Base-by-base conservation (phyloP, 2,113 vertebrate species). In the Mormyrus lacerda region DNA sequence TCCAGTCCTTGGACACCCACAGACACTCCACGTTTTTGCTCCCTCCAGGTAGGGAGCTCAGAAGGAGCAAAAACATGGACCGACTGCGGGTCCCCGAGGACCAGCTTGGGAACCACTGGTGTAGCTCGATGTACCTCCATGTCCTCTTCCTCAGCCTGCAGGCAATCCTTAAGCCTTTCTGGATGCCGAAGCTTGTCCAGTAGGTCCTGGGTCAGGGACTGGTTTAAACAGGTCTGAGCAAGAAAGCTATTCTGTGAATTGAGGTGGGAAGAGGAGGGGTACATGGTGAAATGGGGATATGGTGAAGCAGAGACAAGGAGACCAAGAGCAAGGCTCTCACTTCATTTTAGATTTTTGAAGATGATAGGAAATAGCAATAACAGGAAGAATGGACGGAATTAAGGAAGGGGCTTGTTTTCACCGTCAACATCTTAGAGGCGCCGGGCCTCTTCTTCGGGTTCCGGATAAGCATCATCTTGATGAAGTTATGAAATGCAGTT, bases 401-500 rank as follows among this genome's bases (percentile, higher is more conserved):
- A 17, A 44, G 13, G 35, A 69, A 44, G 45, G 6, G 35, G 15
- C 2, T 15, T 1, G 27, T 73, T 94, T 94, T 96, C 90, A 98
- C 97, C 0, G 94, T 94, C 84, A 98, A 96, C 95, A 97, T 95
- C 94, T 98, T 98, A 92, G 94, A 92, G 61, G 97, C 97, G 0
- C 95, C 89, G 0, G 97, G 97, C 89, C 97, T 96, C 92, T 97
- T 98, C 94, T 97, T 98, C 5, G 97, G 96, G 92, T 95, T 98
- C 93, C 97, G 97, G 90, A 97, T 97, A 89, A 98, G 92, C 91
- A 97, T 95, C 90, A 96, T 92, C 91, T 98, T 98, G 86, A 98
- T 94, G 91, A 98, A 98, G 93, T 96, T 97, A 89, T 98, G 97
- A 91, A 98, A 98, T 1, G 89, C 92, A n/a, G 96, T 91, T 0